Percentiles rank a stretch among this genome's conserved stretches.
These are phyloP conservation scores for Grammomys surdaster DNA, from an alignment of 2,113 vertebrate genomes.

Conservation along the genomic window DNA sequence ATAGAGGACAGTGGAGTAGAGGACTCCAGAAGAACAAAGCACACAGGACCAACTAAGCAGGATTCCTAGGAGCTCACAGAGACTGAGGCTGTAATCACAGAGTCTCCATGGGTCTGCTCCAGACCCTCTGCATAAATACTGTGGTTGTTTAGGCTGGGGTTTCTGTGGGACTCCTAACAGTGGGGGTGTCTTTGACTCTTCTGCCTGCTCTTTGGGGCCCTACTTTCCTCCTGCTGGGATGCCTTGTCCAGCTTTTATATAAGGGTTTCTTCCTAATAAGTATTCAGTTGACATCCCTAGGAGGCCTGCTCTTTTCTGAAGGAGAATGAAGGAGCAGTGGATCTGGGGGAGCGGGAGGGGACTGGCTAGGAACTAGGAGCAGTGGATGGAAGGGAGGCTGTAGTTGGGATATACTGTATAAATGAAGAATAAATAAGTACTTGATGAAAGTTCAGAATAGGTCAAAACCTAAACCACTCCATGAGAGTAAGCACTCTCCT, in stretches of 20 bases:
- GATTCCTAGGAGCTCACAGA: background rate
- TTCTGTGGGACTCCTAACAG: background rate
- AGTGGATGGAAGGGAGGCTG: too few species aligned
- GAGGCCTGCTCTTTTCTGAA: background rate
- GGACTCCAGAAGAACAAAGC: background rate
- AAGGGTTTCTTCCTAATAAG: background rate
- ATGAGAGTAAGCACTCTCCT: background rate
- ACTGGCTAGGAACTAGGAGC: background rate
- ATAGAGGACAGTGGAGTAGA: background rate
- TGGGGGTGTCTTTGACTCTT: background rate
- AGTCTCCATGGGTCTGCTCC: background rate
- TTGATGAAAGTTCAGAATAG: background rate
- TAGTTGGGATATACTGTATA: too few species aligned
- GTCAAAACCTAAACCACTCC: background rate
- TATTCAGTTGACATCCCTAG: background rate
- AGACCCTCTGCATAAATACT: background rate
- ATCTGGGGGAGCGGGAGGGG: background rate
- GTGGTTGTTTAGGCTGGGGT: background rate
- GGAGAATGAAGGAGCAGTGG: background rate
- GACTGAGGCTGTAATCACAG: background rate
- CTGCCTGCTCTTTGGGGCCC: background rate
- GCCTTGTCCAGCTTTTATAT: background rate
- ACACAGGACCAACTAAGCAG: background rate
- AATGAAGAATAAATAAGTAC: background rate
- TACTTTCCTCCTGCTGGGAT: background rate